Evolutionary conservation across 2,888 invertebrate species (phyloP).

Genomic region (Chloroclystis v-ata): DNA sequence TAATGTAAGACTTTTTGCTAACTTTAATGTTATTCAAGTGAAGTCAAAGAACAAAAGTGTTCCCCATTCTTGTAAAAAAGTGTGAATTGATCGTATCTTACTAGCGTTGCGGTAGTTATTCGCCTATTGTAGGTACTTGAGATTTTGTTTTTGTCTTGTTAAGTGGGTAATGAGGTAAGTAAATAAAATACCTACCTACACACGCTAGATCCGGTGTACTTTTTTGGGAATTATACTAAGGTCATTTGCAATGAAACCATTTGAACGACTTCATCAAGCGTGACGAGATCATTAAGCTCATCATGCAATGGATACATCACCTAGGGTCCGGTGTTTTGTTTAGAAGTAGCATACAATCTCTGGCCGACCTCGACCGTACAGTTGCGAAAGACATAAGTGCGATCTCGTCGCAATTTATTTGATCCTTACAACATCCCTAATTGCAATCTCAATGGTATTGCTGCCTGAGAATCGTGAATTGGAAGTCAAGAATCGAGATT

Average conservation of each 20-base stretch:
- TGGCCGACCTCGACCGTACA: conserved; percentile 27
- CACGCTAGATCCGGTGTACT: conserved; percentile 21
- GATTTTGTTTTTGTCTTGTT: conserved; percentile 13
- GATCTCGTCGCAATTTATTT: conserved; percentile 31
- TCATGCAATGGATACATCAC: conserved; percentile 27
- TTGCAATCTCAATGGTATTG: conserved; percentile 33
- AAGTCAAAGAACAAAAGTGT: conserved; percentile 23
- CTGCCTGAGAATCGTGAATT: conserved; percentile 29
- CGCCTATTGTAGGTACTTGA: conserved; percentile 17
- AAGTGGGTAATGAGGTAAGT: conserved; percentile 17
- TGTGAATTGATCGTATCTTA: conserved; percentile 22
- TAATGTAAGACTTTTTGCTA: conserved; percentile 21
- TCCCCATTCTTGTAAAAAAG: conserved; percentile 28
- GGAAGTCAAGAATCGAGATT: conserved; percentile 16
- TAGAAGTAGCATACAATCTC: conserved; percentile 26
- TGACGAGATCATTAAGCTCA: conserved; percentile 31
- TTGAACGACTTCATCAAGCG: conserved; percentile 17
- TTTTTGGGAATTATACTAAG: conserved; percentile 26
- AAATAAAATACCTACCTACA: conserved; percentile 19
- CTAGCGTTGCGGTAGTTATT: conserved; percentile 17
- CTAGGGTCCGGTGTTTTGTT: conserved; percentile 29
- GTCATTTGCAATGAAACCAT: conserved; percentile 23
- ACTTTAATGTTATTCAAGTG: conserved; percentile 25
- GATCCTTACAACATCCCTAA: conserved; percentile 36
- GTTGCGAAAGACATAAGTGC: conserved; percentile 32